Percentiles rank a stretch among this genome's conserved stretches.
These are phyloP conservation scores for Canis aureus DNA, from an alignment of 2,113 vertebrate species.

Conservation along the genomic window DNA sequence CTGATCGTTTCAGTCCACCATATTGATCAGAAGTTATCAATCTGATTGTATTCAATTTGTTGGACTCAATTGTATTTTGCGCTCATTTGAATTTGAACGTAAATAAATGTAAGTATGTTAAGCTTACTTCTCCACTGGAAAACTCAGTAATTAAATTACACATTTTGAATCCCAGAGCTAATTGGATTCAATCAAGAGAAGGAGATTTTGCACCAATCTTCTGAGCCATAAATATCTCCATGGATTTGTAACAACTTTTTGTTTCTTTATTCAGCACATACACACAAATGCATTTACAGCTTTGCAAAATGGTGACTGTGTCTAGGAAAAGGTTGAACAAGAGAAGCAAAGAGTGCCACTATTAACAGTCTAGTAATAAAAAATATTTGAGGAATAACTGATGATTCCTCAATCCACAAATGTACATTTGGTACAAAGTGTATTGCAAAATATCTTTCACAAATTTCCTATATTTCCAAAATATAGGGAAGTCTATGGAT, in stretches of 20 bases:
- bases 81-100: not conserved
- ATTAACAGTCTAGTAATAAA: not conserved
- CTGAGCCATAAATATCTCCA: not conserved
- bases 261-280: not conserved
- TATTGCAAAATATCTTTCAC: too few species aligned
- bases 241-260: not conserved
- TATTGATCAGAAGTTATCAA: not conserved
- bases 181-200: not conserved
- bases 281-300: not conserved
- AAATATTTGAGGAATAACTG: not conserved
- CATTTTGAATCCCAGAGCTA: not conserved
- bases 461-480: not conserved
- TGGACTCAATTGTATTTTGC: not conserved
- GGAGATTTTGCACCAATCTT: not conserved
- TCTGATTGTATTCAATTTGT: not conserved
- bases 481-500: too few species aligned
- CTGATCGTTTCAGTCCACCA: not conserved
- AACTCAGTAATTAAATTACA: not conserved
- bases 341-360: accelerated
- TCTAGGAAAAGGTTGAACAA: not conserved
- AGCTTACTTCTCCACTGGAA: not conserved
- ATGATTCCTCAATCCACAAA: too few species aligned
- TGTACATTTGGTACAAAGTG: too few species aligned
- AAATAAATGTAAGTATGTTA: not conserved
- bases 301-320: not conserved